phyloP scores from a whole-genome alignment of 1,140 invertebrate genomes.

The Sesamia nonagrioides region DNA sequence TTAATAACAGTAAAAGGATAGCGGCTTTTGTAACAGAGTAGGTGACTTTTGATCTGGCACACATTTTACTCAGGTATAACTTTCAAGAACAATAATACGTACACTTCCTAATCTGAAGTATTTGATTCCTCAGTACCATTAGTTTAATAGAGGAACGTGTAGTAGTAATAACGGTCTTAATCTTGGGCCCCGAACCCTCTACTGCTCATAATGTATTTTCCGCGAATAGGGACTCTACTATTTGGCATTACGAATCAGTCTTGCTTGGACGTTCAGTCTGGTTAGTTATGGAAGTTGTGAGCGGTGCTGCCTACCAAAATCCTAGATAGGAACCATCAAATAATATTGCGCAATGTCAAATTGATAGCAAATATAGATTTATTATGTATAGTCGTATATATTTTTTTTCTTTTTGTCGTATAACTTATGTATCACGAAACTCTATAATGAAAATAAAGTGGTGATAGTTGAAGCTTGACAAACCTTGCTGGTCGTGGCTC shows the following conservation, averaged over 20 bases:
- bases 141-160: conserved; percentile 14
- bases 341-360: conserved; percentile 15
- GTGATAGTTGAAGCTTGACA: too few species aligned
- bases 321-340: conserved; percentile 18
- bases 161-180: conserved; percentile 30
- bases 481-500: too few species aligned
- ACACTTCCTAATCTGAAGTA: conserved; percentile 17
- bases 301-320: conserved; percentile 8
- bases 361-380: not conserved
- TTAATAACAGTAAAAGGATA: too few species aligned
- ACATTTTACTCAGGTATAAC: not conserved
- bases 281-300: conserved; percentile 13
- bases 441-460: too few species aligned
- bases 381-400: too few species aligned
- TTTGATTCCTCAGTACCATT: conserved; percentile 17
- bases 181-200: conserved; percentile 29
- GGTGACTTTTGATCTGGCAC: too few species aligned
- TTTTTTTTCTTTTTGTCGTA: too few species aligned
- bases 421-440: too few species aligned
- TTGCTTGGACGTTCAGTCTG: not conserved
- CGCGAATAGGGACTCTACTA: not conserved
- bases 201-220: not conserved
- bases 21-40: too few species aligned
- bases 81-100: not conserved
- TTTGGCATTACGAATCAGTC: not conserved